Conservation (phyloP, 2,113 vertebrate species). For the Ciconia stormi region DNA sequence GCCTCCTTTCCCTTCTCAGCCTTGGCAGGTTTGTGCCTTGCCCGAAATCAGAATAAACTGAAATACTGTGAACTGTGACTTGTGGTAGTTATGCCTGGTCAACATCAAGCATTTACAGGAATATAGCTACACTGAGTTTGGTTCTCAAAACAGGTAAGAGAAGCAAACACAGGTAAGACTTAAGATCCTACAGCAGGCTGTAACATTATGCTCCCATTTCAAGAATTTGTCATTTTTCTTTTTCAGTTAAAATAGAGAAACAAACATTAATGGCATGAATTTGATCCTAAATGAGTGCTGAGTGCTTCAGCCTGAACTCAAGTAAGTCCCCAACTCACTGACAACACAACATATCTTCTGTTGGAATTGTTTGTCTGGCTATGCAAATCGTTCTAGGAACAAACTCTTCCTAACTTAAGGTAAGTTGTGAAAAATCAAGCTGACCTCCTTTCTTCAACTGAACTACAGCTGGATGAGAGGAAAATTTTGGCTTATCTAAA, state of each 20-base stretch:
- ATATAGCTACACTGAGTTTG: background rate
- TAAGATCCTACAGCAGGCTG: background rate
- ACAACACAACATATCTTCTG: background rate
- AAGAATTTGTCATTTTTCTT: background rate
- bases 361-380: background rate
- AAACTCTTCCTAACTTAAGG: background rate
- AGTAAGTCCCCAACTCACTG: background rate
- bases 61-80: background rate
- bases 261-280: background rate
- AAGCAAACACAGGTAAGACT: background rate
- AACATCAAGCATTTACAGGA: background rate
- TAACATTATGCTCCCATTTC: background rate
- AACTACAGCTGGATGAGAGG: background rate
- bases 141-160: background rate
- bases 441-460: background rate
- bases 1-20: background rate
- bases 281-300: background rate
- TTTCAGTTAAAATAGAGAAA: background rate
- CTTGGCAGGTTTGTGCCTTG: background rate
- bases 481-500: background rate
- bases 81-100: background rate
- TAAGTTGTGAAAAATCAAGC: background rate
- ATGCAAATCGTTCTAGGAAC: background rate
- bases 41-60: background rate
- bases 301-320: background rate